phyloP scores from a whole-genome alignment of 2,797 vertebrate genomes.

The Pseudotriccus pelzelni region DNA sequence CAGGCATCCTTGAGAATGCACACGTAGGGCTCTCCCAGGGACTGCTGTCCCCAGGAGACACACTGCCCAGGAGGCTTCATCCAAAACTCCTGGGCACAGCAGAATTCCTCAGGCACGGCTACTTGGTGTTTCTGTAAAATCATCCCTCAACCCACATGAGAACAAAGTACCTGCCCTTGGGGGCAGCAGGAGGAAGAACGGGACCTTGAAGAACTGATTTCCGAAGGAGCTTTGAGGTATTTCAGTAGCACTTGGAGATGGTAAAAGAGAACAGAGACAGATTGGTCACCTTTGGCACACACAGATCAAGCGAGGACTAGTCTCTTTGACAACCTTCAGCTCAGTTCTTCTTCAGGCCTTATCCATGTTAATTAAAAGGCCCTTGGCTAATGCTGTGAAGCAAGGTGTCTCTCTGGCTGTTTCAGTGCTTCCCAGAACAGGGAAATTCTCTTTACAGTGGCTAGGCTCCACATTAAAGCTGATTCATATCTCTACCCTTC shows the following conservation, averaged over 20 bases:
- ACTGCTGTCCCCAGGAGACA: not conserved
- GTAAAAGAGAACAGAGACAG: not conserved
- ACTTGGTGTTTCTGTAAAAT: not conserved
- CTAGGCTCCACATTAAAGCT: not conserved
- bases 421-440: not conserved
- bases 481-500: not conserved
- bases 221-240: not conserved
- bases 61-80: not conserved
- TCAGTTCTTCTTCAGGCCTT: not conserved
- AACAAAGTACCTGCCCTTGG: not conserved
- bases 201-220: not conserved
- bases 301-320: not conserved
- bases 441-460: not conserved
- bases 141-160: not conserved
- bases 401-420: not conserved
- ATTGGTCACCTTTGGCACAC: not conserved
- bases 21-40: not conserved
- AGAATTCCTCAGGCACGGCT: not conserved
- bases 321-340: not conserved
- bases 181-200: not conserved
- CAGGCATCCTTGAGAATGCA: not conserved
- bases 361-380: not conserved
- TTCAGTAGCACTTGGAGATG: not conserved
- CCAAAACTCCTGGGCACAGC: not conserved
- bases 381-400: not conserved